These are phyloP conservation scores for Zaprionus vittiger DNA, from an alignment of 1,140 invertebrate genomes.

Conservation along the genomic window DNA sequence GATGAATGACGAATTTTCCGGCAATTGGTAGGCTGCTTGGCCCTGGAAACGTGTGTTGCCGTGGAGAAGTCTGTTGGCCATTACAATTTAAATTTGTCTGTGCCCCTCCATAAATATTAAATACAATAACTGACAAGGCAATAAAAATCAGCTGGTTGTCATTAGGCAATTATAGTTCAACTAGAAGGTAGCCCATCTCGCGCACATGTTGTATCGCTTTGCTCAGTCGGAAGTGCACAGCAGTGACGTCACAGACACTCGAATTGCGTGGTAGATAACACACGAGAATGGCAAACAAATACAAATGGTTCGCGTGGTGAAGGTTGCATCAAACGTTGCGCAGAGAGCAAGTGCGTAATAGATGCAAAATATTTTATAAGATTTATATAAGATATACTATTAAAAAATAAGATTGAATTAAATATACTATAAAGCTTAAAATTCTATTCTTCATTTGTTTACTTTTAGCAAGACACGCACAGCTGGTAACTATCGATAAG, in stretches of 20 bases:
- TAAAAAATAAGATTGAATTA: too few relatives aligned
- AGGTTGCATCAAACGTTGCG: background rate
- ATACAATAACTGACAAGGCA: slow-evolving; percentile 30
- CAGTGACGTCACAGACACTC: background rate
- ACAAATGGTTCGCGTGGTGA: background rate
- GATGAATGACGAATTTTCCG: background rate
- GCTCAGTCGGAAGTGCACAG: slow-evolving; percentile 1
- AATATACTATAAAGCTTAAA: too few relatives aligned
- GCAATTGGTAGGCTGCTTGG: slow-evolving; percentile 3
- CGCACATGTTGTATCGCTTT: background rate
- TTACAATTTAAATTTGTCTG: slow-evolving; percentile 39
- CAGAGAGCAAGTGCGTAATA: background rate
- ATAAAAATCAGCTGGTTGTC: slow-evolving; percentile 39
- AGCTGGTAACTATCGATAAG: too few relatives aligned
- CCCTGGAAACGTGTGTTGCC: slow-evolving; percentile 4
- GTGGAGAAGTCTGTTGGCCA: slow-evolving; percentile 34
- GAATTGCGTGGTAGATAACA: background rate
- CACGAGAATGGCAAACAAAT: background rate
- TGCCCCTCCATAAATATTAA: slow-evolving; percentile 40
- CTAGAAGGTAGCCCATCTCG: slow-evolving; percentile 7
- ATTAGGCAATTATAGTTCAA: slow-evolving; percentile 8
- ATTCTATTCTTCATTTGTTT: too few relatives aligned
- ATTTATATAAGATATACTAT: background rate
- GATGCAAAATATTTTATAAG: background rate
- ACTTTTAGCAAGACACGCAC: too few relatives aligned